Conservation (phyloP, 1,140 invertebrate species). For the Eumeta japonica region DNA sequence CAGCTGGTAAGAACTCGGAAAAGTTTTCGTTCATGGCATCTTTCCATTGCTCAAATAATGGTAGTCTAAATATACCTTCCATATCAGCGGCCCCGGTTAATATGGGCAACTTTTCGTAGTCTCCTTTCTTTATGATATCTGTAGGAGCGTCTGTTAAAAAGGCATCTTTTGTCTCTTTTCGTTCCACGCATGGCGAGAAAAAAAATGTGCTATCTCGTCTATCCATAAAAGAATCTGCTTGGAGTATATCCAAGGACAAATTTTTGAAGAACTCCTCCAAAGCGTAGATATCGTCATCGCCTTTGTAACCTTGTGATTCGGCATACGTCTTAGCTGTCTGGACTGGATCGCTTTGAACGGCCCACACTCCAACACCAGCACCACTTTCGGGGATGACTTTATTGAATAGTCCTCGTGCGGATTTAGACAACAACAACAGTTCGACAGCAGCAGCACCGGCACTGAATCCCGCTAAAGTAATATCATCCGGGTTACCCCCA, state of each 20-base stretch:
- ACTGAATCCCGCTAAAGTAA: conserved; percentile 26
- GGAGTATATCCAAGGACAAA: conserved; percentile 15
- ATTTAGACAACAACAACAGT: conserved; percentile 22
- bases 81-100: conserved; percentile 27
- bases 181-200: conserved; percentile 28
- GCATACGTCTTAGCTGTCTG: conserved; percentile 23
- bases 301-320: conserved; percentile 2
- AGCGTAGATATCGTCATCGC: conserved; percentile 16
- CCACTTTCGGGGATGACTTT: conserved; percentile 28
- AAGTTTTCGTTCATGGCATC: conserved; percentile 15
- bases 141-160: conserved; percentile 27
- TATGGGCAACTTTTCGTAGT: conserved; percentile 24
- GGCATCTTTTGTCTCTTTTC: conserved; percentile 15
- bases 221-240: conserved; percentile 10
- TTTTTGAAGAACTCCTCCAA: conserved; percentile 32
- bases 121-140: conserved; percentile 26
- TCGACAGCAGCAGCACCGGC: conserved; percentile 24
- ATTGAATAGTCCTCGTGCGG: conserved; percentile 24
- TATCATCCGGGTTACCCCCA: conserved; percentile 28
- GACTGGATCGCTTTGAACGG: conserved; percentile 23
- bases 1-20: conserved; percentile 5
- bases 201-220: conserved; percentile 15
- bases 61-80: conserved; percentile 27
- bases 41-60: too few species aligned
- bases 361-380: conserved; percentile 11